A percentile compares a stretch with the other conserved stretches of the same genome.
Evolutionary conservation across 2,113 vertebrate genomes (phyloP).

Genomic region (Pica pica): DNA sequence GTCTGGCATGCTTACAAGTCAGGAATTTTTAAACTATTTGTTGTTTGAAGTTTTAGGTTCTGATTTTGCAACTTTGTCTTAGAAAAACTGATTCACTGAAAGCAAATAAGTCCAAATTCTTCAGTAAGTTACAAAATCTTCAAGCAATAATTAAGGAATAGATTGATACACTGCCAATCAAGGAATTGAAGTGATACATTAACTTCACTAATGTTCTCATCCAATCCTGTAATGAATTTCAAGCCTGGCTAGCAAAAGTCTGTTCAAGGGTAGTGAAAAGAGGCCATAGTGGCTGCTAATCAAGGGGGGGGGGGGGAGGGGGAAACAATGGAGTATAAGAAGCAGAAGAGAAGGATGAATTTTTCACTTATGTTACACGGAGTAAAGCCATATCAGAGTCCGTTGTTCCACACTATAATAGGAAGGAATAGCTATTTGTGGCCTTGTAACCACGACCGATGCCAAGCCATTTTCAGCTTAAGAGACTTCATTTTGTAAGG

Average conservation of each 20-base stretch:
- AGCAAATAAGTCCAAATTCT: not conserved
- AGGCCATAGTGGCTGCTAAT: not conserved
- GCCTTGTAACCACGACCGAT: not conserved
- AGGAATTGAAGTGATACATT: not conserved
- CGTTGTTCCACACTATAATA: not conserved
- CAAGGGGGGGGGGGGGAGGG: fast-evolving
- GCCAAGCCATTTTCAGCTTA: not conserved
- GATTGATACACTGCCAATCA: not conserved
- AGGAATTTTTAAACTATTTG: not conserved
- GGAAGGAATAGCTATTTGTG: not conserved
- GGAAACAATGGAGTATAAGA: fast-evolving
- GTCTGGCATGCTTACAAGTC: not conserved
- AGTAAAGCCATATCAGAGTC: not conserved
- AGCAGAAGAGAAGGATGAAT: not conserved
- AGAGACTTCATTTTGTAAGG: not conserved
- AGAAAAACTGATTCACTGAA: not conserved
- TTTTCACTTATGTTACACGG: not conserved
- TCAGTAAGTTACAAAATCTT: not conserved
- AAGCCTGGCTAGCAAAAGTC: not conserved
- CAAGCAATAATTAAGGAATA: not conserved
- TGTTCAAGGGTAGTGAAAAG: not conserved
- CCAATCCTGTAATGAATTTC: not conserved
- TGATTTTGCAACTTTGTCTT: not conserved
- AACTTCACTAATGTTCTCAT: not conserved
- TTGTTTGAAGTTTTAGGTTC: not conserved